A percentile compares a stretch with the other conserved stretches of the same genome.
These are phyloP conservation scores for Coendou prehensilis DNA, from an alignment of 2,797 vertebrate species.

Conservation along the genomic window DNA sequence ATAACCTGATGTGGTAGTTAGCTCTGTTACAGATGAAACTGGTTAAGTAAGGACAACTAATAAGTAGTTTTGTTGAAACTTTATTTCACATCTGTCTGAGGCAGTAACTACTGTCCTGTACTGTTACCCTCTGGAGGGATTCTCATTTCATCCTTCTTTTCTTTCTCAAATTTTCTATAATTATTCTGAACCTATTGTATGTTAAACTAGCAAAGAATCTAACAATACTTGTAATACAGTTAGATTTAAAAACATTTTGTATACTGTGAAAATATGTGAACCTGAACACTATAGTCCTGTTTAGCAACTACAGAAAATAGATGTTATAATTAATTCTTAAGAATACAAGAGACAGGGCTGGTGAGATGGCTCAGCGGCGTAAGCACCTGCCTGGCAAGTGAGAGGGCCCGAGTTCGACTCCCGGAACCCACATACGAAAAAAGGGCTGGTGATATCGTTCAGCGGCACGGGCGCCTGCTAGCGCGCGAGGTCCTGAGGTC, in stretches of 20 bases:
- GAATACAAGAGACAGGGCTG: background rate
- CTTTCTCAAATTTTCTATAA: constrained; percentile 45
- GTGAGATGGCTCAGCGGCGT: too few relatives aligned
- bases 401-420: too few relatives aligned
- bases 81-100: background rate
- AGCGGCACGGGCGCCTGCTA: too few relatives aligned
- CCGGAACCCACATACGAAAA: too few relatives aligned
- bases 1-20: background rate
- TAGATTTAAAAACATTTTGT: constrained; percentile 29
- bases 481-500: too few relatives aligned
- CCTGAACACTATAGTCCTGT: background rate
- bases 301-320: constrained; percentile 44
- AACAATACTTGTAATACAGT: background rate
- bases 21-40: background rate
- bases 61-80: background rate
- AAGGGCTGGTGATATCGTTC: too few relatives aligned
- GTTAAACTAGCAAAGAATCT: constrained; percentile 1
- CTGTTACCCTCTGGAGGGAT: background rate
- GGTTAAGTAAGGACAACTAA: background rate
- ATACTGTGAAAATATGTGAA: constrained; percentile 15
- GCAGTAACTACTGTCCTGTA: background rate
- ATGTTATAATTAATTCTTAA: constrained; percentile 53
- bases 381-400: too few relatives aligned
- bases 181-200: constrained; percentile 16
- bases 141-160: background rate